These are phyloP conservation scores for Pachyseris speciosa DNA, from an alignment of 64 coral and sea anemone genomes.

Conservation along the genomic window DNA sequence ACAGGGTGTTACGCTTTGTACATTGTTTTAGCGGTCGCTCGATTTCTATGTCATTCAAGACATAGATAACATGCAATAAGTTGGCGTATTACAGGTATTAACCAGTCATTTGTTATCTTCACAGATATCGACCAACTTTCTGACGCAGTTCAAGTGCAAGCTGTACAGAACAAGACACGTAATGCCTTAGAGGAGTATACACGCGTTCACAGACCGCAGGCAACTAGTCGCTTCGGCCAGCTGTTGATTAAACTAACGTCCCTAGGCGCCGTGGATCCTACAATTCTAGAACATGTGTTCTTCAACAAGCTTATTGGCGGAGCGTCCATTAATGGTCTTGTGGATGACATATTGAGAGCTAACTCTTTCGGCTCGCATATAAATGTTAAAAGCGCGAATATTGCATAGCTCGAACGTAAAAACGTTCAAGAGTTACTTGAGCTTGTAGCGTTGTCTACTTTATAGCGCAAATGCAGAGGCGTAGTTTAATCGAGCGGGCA, in stretches of 20 bases:
- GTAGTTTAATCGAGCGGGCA: too few relatives aligned
- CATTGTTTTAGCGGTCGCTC: too few relatives aligned
- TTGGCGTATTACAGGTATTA: background rate
- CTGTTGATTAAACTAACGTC: conserved; percentile 73
- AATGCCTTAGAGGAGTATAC: conserved; percentile 93
- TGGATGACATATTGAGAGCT: conserved; percentile 85
- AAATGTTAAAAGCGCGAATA: conserved; percentile 1
- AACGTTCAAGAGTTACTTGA: too few relatives aligned
- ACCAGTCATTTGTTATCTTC: background rate
- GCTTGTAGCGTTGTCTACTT: too few relatives aligned
- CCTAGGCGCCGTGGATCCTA: conserved; percentile 62
- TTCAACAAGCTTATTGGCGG: conserved; percentile 81
- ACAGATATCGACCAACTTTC: conserved; percentile 86
- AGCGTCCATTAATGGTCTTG: conserved; percentile 74
- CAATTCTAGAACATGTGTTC: conserved; percentile 83
- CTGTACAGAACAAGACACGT: conserved; percentile 89
- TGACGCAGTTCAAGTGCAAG: conserved; percentile 85
- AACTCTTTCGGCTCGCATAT: conserved; percentile 47
- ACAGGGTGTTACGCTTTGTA: too few relatives aligned
- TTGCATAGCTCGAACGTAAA: background rate
- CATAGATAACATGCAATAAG: too few relatives aligned
- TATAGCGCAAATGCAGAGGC: too few relatives aligned
- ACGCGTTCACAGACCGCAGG: conserved; percentile 57
- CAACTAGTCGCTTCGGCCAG: conserved; percentile 82
- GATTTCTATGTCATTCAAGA: too few relatives aligned